A percentile compares a stretch with the other conserved stretches of the same genome.
Conservation (phyloP, 2,888 invertebrate genomes). For the Aproaerema taeniolella region DNA sequence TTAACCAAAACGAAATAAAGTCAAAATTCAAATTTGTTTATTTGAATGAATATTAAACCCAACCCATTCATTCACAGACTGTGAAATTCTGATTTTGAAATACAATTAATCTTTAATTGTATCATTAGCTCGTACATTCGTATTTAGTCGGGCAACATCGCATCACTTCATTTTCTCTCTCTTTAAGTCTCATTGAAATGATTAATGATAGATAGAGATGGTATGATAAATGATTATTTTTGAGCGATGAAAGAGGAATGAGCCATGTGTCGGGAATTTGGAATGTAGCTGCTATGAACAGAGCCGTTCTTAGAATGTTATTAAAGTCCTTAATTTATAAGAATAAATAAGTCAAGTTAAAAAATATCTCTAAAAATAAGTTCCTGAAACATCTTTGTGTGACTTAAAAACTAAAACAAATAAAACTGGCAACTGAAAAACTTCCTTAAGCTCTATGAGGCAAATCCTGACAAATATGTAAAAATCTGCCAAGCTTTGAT, state of each 20-base stretch:
- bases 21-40: slow-evolving; percentile 4
- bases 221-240: slow-evolving; percentile 59
- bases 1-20: too few relatives aligned
- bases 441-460: too few relatives aligned
- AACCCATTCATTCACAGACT: slow-evolving; percentile 46
- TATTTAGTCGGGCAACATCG: slow-evolving; percentile 61
- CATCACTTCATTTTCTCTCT: slow-evolving; percentile 73
- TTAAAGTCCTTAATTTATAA: too few relatives aligned
- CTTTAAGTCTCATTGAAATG: slow-evolving; percentile 74
- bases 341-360: too few relatives aligned
- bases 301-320: background rate
- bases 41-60: slow-evolving; percentile 1
- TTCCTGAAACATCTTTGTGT: too few relatives aligned
- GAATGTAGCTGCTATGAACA: slow-evolving; percentile 8
- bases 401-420: too few relatives aligned
- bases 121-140: slow-evolving; percentile 56
- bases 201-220: slow-evolving; percentile 52
- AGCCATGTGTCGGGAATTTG: slow-evolving; percentile 55
- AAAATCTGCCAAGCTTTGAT: too few relatives aligned
- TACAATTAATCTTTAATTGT: slow-evolving; percentile 72
- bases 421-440: too few relatives aligned
- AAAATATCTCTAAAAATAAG: slow-evolving; percentile 3
- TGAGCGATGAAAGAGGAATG: slow-evolving; percentile 63
- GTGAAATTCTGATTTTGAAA: slow-evolving; percentile 47
- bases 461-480: too few relatives aligned